Base-by-base conservation (phyloP, 2,113 vertebrate species). In the Otus sunia region DNA sequence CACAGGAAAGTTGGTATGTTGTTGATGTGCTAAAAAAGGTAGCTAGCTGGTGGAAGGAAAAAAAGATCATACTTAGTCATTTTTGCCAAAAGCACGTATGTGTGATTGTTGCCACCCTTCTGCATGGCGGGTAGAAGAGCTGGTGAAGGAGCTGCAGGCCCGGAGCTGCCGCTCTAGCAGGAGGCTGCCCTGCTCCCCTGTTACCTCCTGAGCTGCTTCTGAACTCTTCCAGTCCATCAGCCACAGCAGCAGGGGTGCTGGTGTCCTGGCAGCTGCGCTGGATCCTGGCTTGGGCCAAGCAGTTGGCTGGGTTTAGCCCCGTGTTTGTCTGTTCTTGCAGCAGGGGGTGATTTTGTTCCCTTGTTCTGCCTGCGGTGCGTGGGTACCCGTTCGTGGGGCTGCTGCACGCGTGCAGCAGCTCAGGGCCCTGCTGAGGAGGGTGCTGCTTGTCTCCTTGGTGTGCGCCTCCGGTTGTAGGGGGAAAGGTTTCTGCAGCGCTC, bases 321-420 rank as follows among this genome's bases (percentile, higher is more conserved):
- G 5, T 6, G 27, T 1, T 19, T 47, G 45, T 21, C 45, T 47
- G 50, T 16, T 29, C 32, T 37, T 17, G 22, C 11, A 21, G 72
- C 64, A 53, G 50, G 0, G 26, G 26, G 41, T 12, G 34, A 30
- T 19, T 49, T 18, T 27, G 56, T 43, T 84, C 58, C 34, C 34
- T 11, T 15, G 67, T 15, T 71, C 21, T 37, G 39, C 53, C 53
- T 53, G 58, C 36, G 36, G 52, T 0, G 0, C 1, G 26, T 21
- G 4, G 9, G 10, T 30, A 9, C 39, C 36, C 36, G 14, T 58
- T 52, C 0, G 0, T 10, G 39, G 62, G 58, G 52, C 78, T 64
- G 66, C 12, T 21, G 0, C 13, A 2, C 0, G 0, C 1, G 11
- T 13, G 21, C 3, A 0, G 74, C 2, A 36, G 45, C 58, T 55